These are phyloP conservation scores for Phymanthus crucifer DNA, from an alignment of 92 coral and sea anemone species.

Conservation along the genomic window DNA sequence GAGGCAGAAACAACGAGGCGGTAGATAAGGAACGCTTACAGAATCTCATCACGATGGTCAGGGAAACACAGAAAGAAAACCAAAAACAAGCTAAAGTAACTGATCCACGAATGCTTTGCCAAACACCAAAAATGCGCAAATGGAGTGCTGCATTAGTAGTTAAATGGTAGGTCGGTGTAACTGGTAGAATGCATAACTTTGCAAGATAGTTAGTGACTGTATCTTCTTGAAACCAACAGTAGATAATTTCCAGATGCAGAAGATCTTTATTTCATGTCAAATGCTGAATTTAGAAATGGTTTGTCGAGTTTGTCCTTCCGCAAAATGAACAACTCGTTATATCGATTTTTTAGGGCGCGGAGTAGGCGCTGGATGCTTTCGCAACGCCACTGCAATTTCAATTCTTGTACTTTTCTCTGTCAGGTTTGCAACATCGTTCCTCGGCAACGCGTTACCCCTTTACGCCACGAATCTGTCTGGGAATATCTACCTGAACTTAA, in stretches of 20 bases:
- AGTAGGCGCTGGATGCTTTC: no score
- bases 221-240: no score
- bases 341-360: no score
- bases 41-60: constrained; percentile 16
- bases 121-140: constrained; percentile 35
- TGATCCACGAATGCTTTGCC: constrained; percentile 36
- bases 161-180: constrained; percentile 8
- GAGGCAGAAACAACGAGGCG: constrained; percentile 31
- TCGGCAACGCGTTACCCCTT: constrained; percentile 52
- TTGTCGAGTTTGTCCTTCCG: no score
- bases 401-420: not conserved
- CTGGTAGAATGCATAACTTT: not conserved
- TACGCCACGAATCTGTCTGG: constrained; percentile 59
- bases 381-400: not conserved
- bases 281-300: no score
- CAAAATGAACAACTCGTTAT: no score
- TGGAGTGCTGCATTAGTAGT: constrained; percentile 31
- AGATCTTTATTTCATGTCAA: no score
- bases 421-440: constrained; percentile 56
- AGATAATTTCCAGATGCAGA: no score
- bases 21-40: constrained; percentile 43
- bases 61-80: constrained; percentile 4
- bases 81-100: not conserved
- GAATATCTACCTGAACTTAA: constrained; percentile 58
- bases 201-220: no score